Evolutionary conservation across 1,140 invertebrate genomes (phyloP).

Genomic region (Cyphomyrmex costatus): DNA sequence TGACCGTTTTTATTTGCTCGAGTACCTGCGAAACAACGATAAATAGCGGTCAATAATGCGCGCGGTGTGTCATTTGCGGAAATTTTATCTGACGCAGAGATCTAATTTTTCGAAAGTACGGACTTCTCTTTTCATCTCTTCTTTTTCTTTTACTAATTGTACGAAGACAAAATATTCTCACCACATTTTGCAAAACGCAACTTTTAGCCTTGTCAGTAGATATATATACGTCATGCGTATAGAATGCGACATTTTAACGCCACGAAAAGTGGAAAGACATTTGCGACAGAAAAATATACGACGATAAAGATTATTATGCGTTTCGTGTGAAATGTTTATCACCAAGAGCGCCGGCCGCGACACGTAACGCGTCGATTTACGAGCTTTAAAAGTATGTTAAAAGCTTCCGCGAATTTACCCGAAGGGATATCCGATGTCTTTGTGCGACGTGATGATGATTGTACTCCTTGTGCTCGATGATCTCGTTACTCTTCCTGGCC

Average conservation of each 20-base stretch:
- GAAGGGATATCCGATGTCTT: slow-evolving; percentile 83
- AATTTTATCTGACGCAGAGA: background rate
- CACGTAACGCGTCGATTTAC: background rate
- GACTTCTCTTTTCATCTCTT: background rate
- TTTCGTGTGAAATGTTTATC: slow-evolving; percentile 9
- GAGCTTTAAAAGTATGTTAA: slow-evolving; percentile 11
- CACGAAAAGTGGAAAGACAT: background rate
- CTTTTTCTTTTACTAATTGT: background rate
- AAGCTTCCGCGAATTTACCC: slow-evolving; percentile 76
- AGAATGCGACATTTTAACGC: background rate
- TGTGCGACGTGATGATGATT: slow-evolving; percentile 76
- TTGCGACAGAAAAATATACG: background rate
- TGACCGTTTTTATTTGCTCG: slow-evolving; percentile 86
- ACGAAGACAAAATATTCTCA: background rate
- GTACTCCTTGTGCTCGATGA: slow-evolving; percentile 81
- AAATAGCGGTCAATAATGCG: slow-evolving; percentile 20
- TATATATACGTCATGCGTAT: background rate
- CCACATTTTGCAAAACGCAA: background rate
- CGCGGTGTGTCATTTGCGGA: slow-evolving; percentile 39
- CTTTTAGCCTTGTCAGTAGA: background rate
- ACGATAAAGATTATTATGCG: slow-evolving; percentile 25
- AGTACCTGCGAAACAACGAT: slow-evolving; percentile 81
- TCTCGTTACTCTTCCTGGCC: slow-evolving; percentile 79
- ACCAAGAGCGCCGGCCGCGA: background rate
- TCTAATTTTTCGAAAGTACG: background rate